Conservation (phyloP, 2,113 vertebrate species). For the Plestiodon gilberti region DNA sequence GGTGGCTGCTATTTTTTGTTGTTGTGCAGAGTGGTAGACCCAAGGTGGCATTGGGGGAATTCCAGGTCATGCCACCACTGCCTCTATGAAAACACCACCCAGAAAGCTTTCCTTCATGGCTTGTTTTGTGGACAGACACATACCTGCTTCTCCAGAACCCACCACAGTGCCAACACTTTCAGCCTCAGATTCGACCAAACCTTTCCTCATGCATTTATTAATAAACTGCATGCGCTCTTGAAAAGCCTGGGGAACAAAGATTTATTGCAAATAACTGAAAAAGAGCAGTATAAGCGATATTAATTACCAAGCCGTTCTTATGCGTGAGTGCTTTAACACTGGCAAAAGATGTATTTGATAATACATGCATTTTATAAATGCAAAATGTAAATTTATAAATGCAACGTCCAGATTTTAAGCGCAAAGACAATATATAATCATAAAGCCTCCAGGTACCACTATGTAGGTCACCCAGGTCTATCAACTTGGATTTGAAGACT, state of each 20-base stretch:
- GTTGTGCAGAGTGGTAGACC: no score
- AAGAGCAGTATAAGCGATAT: background rate
- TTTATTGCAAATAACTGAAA: constrained; percentile 28
- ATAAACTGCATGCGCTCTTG: constrained; percentile 80
- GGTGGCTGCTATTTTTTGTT: no score
- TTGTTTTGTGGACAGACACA: background rate
- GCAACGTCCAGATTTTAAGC: background rate
- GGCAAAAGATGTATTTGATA: background rate
- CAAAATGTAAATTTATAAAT: background rate
- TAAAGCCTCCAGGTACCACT: background rate
- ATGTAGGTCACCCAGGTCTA: background rate
- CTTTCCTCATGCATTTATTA: constrained; percentile 57
- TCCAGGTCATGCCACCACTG: background rate
- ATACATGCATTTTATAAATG: background rate
- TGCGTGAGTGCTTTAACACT: background rate
- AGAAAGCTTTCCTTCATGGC: background rate
- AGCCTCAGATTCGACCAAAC: constrained; percentile 24
- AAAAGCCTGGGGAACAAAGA: constrained; percentile 74
- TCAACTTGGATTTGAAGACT: background rate
- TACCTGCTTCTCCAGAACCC: constrained; percentile 51
- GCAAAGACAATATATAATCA: background rate
- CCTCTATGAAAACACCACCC: background rate
- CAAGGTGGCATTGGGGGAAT: background rate
- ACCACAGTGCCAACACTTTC: background rate
- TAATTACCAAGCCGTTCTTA: constrained; percentile 4